phyloP scores from a whole-genome alignment of 2,797 vertebrate species.

The Nannoperca australis region DNA sequence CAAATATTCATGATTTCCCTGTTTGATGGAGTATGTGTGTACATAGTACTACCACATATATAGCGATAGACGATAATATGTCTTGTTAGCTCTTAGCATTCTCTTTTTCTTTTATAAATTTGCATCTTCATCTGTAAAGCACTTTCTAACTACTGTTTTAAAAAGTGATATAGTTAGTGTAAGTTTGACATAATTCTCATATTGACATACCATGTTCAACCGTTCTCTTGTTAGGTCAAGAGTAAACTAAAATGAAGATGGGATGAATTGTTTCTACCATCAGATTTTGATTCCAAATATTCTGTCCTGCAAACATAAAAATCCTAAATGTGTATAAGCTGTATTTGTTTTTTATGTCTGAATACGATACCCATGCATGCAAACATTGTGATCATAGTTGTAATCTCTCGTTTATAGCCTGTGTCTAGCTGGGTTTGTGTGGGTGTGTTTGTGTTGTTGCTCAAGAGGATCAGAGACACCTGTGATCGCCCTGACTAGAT shows the following conservation, averaged over 20 bases:
- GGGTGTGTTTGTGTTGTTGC: slow-evolving; percentile 13
- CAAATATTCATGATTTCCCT: not conserved
- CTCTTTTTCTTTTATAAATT: not conserved
- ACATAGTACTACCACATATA: not conserved
- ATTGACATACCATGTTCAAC: not conserved
- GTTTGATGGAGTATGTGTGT: not conserved
- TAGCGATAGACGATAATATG: not conserved
- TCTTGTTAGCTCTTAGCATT: not conserved
- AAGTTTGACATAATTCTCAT: not conserved
- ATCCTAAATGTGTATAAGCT: not conserved
- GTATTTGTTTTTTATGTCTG: not conserved
- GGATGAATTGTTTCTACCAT: not conserved
- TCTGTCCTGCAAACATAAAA: not conserved
- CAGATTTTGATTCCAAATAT: not conserved
- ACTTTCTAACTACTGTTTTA: not conserved
- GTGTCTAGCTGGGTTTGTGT: slow-evolving; percentile 8
- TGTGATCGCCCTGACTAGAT: slow-evolving; percentile 29
- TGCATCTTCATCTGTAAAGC: not conserved
- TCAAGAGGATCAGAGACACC: slow-evolving; percentile 47
- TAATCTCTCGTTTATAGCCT: slow-evolving; percentile 10
- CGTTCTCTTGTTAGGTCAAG: too few relatives aligned
- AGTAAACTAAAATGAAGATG: not conserved
- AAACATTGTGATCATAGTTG: slow-evolving; percentile 16
- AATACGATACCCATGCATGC: not conserved
- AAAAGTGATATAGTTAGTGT: not conserved